Percentiles rank a stretch among this genome's conserved stretches.
Conservation (phyloP, 2,113 vertebrate genomes). For the Psilopogon haemacephalus region DNA sequence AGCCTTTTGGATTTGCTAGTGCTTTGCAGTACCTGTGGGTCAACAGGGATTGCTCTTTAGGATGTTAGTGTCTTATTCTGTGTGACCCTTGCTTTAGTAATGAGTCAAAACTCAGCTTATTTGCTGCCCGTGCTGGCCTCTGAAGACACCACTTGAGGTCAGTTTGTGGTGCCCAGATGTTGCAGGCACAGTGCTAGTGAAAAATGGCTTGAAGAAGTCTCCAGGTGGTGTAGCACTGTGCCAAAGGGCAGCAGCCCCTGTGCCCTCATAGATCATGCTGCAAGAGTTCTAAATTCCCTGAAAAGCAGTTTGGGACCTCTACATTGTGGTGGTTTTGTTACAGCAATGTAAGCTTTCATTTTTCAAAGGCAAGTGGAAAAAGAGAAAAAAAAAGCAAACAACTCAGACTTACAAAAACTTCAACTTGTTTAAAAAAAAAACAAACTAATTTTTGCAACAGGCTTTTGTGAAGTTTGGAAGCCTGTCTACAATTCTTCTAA, state of each 20-base stretch:
- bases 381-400: neutral
- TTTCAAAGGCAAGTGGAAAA: neutral
- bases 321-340: neutral
- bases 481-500: neutral
- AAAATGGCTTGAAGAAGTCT: neutral
- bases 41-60: neutral
- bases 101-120: neutral
- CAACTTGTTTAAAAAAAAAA: neutral
- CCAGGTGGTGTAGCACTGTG: neutral
- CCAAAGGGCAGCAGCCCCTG: neutral
- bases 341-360: neutral
- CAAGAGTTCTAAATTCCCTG: neutral
- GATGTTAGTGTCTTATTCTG: neutral
- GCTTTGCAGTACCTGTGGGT: neutral
- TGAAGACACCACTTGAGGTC: neutral
- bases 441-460: neutral
- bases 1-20: neutral
- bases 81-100: neutral
- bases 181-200: neutral
- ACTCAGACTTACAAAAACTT: neutral
- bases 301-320: neutral
- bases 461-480: neutral
- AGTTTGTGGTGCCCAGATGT: neutral
- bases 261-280: neutral
- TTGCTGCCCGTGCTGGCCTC: neutral